A percentile compares a stretch with the other conserved stretches of the same genome.
Evolutionary conservation across 2,888 invertebrate genomes (phyloP).

Genomic region (Perizoma flavofasciatum): DNA sequence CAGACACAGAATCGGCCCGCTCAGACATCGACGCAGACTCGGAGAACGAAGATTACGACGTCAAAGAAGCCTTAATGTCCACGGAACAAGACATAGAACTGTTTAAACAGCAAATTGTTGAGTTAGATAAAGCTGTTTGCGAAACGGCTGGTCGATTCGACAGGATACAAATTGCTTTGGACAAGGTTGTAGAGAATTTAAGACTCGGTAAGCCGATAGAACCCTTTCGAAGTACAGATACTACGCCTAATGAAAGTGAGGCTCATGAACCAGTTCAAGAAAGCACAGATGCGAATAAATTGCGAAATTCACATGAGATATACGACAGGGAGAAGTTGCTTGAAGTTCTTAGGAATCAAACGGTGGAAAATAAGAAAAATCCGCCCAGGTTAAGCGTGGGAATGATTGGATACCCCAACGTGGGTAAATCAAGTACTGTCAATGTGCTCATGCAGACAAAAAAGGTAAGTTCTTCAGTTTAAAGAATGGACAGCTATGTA

Average conservation of each 20-base stretch:
- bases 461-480: slow-evolving; percentile 79
- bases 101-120: slow-evolving; percentile 77
- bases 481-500: too few relatives aligned
- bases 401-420: slow-evolving; percentile 99
- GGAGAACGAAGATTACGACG: slow-evolving; percentile 49
- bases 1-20: slow-evolving; percentile 64
- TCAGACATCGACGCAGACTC: slow-evolving; percentile 55
- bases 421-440: slow-evolving; percentile 99
- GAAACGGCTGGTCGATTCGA: slow-evolving; percentile 82
- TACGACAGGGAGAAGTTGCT: slow-evolving; percentile 88
- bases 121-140: slow-evolving; percentile 81
- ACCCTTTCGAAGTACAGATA: slow-evolving; percentile 41
- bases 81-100: slow-evolving; percentile 73
- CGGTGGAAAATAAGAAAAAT: slow-evolving; percentile 70
- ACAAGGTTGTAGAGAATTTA: slow-evolving; percentile 67
- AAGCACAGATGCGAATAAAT: slow-evolving; percentile 32
- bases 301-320: slow-evolving; percentile 83
- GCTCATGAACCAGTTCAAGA: slow-evolving; percentile 8
- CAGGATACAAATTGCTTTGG: slow-evolving; percentile 79
- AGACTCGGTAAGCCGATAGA: slow-evolving; percentile 66
- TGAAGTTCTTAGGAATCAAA: slow-evolving; percentile 85
- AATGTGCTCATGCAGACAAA: slow-evolving; percentile 95
- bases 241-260: slow-evolving; percentile 16
- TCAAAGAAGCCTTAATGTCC: slow-evolving; percentile 55
- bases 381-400: slow-evolving; percentile 91